Evolutionary conservation across 2,888 invertebrate species (phyloP), one percentile per base, ranked within the genome.

Genomic region (Eurois occulta): DNA sequence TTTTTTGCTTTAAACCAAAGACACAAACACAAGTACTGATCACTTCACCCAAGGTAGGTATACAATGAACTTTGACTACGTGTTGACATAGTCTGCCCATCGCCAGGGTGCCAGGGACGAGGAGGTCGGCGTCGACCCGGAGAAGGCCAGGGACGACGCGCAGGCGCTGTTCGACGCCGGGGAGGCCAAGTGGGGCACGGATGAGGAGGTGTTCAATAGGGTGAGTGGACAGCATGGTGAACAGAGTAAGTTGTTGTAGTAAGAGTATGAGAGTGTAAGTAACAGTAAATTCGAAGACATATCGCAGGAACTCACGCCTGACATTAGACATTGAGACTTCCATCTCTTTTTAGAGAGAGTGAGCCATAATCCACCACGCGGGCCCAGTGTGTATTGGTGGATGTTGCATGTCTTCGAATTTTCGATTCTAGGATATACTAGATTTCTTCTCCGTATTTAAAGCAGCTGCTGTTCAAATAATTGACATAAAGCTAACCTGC

Each of bases 151-250:
- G 41, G 97, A 97, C 87, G 97, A 97, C 89, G 98, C 98, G 16
- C 97, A 98, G 92, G 97, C 97, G 88, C 95, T 98, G 72, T 97
- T 97, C 95, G 97, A 97, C 90, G 97, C 98, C 6, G 98, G 98
- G 0, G 98, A 98, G 92, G 97, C 97, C 70, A 97, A 97, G 93
- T 96, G 97, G 92, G 98, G 98, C 52, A 98, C 98, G 0, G 98
- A 98, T 81, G 98, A 98, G 92, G 98, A 97, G 89, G 97, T 97
- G 6, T 98, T 98, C 90, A 98, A 98, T 86, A 97, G 97, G 90
- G 96, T 96, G 52, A 87, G 91, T 80, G 10, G 16, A 35, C 10
- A 24, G 0, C 4, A n/a, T 6, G 35, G 8, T 7, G 0, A 10
- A 38, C 11, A 18, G n/a, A 48, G 21, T 2, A 5, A 43, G 0